A percentile compares a stretch with the other conserved stretches of the same genome.
Conservation (phyloP, 2,797 vertebrate species). For the Diplodus sargus region DNA sequence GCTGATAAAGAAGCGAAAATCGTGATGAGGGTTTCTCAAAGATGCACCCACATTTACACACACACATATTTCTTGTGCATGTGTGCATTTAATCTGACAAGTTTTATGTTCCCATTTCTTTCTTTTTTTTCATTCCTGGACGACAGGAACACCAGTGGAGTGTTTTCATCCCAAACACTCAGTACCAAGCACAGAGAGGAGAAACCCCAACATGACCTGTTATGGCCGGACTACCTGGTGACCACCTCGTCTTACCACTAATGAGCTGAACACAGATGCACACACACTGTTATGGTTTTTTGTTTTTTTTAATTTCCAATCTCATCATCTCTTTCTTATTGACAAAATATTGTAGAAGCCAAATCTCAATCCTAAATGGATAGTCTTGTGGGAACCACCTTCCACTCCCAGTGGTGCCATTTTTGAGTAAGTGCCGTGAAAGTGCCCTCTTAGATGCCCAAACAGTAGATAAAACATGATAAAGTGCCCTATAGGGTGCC, state of each 20-base stretch:
- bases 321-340: not conserved
- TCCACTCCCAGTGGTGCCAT: too few species aligned
- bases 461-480: too few species aligned
- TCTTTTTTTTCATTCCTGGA: constrained; percentile 1
- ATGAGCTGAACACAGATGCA: not conserved
- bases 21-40: not conserved
- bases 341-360: not conserved
- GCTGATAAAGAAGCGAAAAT: not conserved
- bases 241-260: constrained; percentile 8
- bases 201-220: constrained; percentile 49
- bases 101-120: not conserved
- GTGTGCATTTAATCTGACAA: not conserved
- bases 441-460: too few species aligned
- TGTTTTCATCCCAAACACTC: constrained; percentile 54
- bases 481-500: too few species aligned
- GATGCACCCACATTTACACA: not conserved
- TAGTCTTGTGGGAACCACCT: not conserved
- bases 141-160: constrained; percentile 2
- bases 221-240: constrained; percentile 16
- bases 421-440: too few species aligned
- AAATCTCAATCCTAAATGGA: not conserved
- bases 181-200: constrained; percentile 41
- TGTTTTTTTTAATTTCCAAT: not conserved
- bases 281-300: not conserved
- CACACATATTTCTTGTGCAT: not conserved